A percentile compares a stretch with the other conserved stretches of the same genome.
Conservation (phyloP, 1,140 invertebrate genomes). For the Bradysia coprophila region DNA sequence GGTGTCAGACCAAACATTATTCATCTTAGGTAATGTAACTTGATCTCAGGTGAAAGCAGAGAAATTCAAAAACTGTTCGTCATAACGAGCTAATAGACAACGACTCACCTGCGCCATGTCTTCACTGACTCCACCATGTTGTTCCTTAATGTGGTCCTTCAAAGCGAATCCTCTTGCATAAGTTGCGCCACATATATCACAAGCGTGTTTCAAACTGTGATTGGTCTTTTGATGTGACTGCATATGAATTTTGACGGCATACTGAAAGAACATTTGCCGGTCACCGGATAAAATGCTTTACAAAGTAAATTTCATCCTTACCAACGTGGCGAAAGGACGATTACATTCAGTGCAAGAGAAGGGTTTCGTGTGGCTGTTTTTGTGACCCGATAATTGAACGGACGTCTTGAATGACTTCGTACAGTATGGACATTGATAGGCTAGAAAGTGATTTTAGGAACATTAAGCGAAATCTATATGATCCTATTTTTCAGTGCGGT, state of each 20-base stretch:
- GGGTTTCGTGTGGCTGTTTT: conserved; percentile 58
- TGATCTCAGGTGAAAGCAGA: too few species aligned
- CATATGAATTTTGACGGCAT: conserved; percentile 50
- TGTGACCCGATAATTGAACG: conserved; percentile 53
- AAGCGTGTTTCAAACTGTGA: conserved; percentile 42
- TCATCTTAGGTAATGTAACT: too few species aligned
- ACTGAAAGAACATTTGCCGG: too few species aligned
- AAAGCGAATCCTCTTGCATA: conserved; percentile 51
- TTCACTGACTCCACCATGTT: conserved; percentile 23
- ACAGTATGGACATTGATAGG: conserved; percentile 53
- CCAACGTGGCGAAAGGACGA: conserved; percentile 51
- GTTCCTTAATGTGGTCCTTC: conserved; percentile 44
- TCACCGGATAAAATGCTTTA: too few species aligned
- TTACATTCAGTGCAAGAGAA: conserved; percentile 51
- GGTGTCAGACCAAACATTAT: too few species aligned
- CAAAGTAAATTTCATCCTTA: too few species aligned
- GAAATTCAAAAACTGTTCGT: too few species aligned
- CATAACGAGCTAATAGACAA: background rate
- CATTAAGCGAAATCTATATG: too few species aligned
- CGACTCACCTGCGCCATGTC: background rate
- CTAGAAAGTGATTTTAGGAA: too few species aligned
- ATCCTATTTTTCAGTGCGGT: too few species aligned
- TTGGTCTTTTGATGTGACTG: conserved; percentile 40
- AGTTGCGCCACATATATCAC: conserved; percentile 48
- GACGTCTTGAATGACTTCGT: conserved; percentile 57